Conservation (phyloP, 2,797 vertebrate genomes). For the Anableps anableps region DNA sequence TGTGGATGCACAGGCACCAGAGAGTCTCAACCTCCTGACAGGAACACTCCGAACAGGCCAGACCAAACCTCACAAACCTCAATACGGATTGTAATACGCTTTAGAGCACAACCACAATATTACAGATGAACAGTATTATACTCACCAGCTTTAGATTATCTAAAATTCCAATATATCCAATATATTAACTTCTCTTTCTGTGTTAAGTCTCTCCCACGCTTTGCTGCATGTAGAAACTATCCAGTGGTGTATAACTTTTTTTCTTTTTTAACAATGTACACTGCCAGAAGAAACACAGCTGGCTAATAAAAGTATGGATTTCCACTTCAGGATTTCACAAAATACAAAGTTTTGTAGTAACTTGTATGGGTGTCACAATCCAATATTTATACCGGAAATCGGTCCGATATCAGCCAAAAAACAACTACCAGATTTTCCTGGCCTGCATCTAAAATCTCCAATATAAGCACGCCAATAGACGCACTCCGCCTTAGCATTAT, state of each 20-base stretch:
- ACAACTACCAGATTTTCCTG: too few relatives aligned
- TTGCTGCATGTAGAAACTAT: conserved; percentile 9
- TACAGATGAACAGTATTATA: conserved; percentile 65
- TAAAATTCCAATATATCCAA: conserved; percentile 56
- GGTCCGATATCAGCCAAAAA: too few relatives aligned
- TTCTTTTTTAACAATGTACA: neutral
- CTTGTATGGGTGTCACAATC: too few relatives aligned
- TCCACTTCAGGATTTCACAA: neutral
- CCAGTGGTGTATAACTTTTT: neutral
- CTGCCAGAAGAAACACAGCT: neutral
- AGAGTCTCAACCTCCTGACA: conserved; percentile 77
- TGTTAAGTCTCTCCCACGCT: conserved; percentile 27
- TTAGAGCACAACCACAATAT: conserved; percentile 53
- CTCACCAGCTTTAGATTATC: conserved; percentile 56
- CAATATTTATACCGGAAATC: too few relatives aligned
- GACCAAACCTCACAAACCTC: conserved; percentile 75
- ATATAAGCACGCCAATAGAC: too few relatives aligned
- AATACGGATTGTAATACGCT: conserved; percentile 72
- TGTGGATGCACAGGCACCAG: conserved; percentile 79
- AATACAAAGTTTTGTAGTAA: neutral
- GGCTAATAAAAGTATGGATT: neutral
- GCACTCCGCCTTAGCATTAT: too few relatives aligned
- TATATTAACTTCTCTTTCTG: conserved; percentile 40
- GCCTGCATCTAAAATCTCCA: too few relatives aligned
- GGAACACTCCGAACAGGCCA: conserved; percentile 70